Base-by-base conservation (phyloP, 2,113 vertebrate genomes). In the Hippocampus abdominalis region DNA sequence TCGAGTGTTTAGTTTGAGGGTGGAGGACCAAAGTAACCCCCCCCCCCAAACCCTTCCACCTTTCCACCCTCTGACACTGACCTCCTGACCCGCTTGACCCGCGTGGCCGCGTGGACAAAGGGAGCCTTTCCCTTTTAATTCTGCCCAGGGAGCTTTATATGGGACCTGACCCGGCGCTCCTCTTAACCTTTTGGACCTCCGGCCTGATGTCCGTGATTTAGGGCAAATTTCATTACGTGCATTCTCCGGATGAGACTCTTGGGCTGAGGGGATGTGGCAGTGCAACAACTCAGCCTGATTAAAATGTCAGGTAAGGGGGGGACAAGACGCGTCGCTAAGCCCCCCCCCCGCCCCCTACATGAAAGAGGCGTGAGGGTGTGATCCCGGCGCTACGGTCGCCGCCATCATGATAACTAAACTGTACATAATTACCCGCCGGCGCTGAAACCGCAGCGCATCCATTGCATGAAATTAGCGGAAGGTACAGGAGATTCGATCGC, bases 61-160 rank as follows among this genome's bases (percentile, higher is more conserved):
- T 87, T 64, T 64, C 40, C 63, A 46, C 40, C 63, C 84, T 72
- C 88, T 81, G 84, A 92, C 88, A 89, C 86, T 92, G 89, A 92
- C 92, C 91, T 90, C 78, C 64, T 89, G 90, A 91, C 91, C 91
- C 81, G 73, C 81, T 87, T 91, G 90, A 93, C 92, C 91, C 79
- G 75, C 16, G 3, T 83, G 87, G 80, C 78, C 79, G 82, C 79
- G 72, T 70, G 83, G 89, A 93, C 91, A 93, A 92, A 92, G 85
- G 89, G 79, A 82, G 85, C 84, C 89, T 92, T 93, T 93, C 91
- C 87, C 88, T 91, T 91, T 92, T 90, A 91, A 91, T 91, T 88
- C 66, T 83, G 76, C 79, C 71, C 82, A 84, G 79, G 84, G 84
- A 81, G 83, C 87, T 76, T 91, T 90, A 89, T 91, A 89, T 85